These are phyloP conservation scores for Morpho deidamia DNA, from an alignment of 2,888 invertebrate genomes.

Conservation along the genomic window DNA sequence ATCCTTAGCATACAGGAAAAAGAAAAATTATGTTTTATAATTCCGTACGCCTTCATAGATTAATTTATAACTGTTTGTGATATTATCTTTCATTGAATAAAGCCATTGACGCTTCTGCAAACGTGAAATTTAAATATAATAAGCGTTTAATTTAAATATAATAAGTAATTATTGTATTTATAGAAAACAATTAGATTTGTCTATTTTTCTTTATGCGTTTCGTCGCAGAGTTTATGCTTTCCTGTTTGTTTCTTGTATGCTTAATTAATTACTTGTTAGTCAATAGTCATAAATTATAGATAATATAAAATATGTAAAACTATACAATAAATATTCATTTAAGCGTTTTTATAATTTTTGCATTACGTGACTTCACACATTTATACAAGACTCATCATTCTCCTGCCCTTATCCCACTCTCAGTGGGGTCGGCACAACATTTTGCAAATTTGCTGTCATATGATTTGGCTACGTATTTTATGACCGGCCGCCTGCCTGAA, in stretches of 20 bases:
- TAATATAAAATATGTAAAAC: neutral
- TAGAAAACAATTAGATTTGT: slow-evolving; percentile 27
- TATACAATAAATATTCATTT: neutral
- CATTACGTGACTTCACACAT: no score
- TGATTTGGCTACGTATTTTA: no score
- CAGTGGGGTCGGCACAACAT: no score
- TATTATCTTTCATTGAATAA: slow-evolving; percentile 23
- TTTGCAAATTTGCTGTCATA: no score
- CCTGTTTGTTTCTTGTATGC: slow-evolving; percentile 9
- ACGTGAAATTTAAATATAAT: slow-evolving; percentile 31
- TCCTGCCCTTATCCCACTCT: no score
- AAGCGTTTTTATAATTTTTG: no score
- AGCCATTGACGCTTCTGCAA: slow-evolving; percentile 17
- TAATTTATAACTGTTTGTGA: slow-evolving; percentile 22
- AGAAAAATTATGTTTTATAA: slow-evolving; percentile 14
- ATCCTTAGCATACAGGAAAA: neutral
- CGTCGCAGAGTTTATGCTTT: slow-evolving; percentile 4
- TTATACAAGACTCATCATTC: no score
- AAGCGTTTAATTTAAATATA: slow-evolving; percentile 32
- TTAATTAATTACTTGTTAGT: slow-evolving; percentile 4
- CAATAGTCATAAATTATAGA: neutral
- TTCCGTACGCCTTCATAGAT: slow-evolving; percentile 16
- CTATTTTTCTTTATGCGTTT: slow-evolving; percentile 11
- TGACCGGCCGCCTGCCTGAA: no score
- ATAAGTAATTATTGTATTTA: slow-evolving; percentile 31